A percentile compares a stretch with the other conserved stretches of the same genome.
Conservation (phyloP, 2,888 invertebrate species). For the Standfussiana lucernea region DNA sequence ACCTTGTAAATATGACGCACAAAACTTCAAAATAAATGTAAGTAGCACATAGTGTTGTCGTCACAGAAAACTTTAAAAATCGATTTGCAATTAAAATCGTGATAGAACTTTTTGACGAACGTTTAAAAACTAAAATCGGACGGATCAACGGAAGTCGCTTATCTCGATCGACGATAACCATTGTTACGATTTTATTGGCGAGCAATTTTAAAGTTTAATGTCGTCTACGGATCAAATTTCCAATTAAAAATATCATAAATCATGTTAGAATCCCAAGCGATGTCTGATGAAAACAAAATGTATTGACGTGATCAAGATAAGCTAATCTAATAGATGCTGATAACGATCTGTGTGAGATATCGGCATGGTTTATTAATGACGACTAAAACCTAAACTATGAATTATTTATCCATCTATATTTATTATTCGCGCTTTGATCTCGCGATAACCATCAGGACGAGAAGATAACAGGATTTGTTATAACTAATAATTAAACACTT, state of each 20-base stretch:
- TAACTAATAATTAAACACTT: conserved; percentile 9
- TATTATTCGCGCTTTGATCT: conserved; percentile 36
- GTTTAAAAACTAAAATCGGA: conserved; percentile 57
- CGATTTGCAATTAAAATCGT: conserved; percentile 45
- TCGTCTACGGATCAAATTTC: conserved; percentile 65
- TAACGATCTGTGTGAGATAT: conserved; percentile 44
- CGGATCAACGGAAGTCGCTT: conserved; percentile 40
- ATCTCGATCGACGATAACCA: conserved; percentile 56
- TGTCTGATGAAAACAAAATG: conserved; percentile 27
- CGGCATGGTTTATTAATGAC: conserved; percentile 51
- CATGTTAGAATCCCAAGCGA: conserved; percentile 46
- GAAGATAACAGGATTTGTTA: background rate
- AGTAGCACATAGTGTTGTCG: background rate
- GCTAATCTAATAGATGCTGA: conserved; percentile 32
- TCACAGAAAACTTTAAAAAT: conserved; percentile 14
- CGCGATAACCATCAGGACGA: conserved; percentile 29
- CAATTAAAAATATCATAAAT: conserved; percentile 75
- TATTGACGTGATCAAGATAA: conserved; percentile 28
- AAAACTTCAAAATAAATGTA: background rate
- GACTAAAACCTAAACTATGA: conserved; percentile 9
- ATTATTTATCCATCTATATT: conserved; percentile 39
- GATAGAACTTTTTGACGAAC: conserved; percentile 10
- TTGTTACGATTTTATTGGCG: conserved; percentile 61
- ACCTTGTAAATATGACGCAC: background rate
- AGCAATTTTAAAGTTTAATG: conserved; percentile 61